phyloP scores from a whole-genome alignment of 2,113 vertebrate genomes.

The Trematomus loennbergii region DNA sequence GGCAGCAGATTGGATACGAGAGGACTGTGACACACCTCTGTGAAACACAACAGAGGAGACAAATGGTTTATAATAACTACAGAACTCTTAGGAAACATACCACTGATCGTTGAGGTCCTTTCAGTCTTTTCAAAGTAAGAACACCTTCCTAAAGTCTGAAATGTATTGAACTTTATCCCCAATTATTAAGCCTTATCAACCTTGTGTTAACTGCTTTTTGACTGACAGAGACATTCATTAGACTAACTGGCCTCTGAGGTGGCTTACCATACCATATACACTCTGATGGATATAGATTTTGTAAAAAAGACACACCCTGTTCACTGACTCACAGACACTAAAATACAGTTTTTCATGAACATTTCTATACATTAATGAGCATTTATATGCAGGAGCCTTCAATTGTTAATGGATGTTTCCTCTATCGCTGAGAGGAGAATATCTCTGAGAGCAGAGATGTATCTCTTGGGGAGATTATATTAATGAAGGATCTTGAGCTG shows the following conservation, averaged over 20 bases:
- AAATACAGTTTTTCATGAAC: too few relatives aligned
- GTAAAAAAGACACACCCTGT: too few relatives aligned
- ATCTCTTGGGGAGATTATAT: conserved; percentile 25
- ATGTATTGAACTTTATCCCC: neutral
- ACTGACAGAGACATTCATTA: neutral
- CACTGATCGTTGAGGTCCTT: neutral
- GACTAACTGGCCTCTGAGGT: neutral
- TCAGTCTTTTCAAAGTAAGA: neutral
- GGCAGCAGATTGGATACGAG: conserved; percentile 86
- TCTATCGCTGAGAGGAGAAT: neutral
- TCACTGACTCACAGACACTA: neutral
- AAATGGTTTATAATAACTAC: neutral
- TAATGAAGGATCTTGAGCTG: conserved; percentile 27
- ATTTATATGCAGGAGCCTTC: neutral
- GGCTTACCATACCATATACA: neutral
- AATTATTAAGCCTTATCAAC: neutral
- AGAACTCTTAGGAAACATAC: neutral
- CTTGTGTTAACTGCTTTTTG: neutral
- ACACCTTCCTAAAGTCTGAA: neutral
- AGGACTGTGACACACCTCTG: conserved; percentile 91
- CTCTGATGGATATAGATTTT: neutral
- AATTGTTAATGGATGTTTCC: conserved; percentile 2
- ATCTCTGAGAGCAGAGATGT: neutral
- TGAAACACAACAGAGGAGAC: conserved; percentile 39
- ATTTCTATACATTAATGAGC: neutral